Conservation (phyloP, 2,113 vertebrate species). For the Oryzias woworae region DNA sequence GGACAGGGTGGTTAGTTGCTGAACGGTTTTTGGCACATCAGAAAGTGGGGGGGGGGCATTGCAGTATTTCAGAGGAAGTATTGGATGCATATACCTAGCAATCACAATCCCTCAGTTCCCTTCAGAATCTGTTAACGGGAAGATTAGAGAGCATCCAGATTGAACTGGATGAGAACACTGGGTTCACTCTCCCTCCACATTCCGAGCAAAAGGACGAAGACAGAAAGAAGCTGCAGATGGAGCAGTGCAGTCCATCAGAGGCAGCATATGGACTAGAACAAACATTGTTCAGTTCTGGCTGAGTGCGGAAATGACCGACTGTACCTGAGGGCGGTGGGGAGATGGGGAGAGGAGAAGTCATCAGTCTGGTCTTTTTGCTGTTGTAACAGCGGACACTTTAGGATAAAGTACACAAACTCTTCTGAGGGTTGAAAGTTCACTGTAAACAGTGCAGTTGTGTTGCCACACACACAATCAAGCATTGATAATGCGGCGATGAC, state of each 20-base stretch:
- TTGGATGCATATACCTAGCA: conserved; percentile 22
- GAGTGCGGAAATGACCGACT: conserved; percentile 8
- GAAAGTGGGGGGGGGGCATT: conserved; percentile 27
- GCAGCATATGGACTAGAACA: conserved; percentile 4
- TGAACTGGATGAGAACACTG: conserved; percentile 23
- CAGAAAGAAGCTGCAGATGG: conserved; percentile 12
- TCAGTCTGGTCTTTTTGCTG: conserved; percentile 4
- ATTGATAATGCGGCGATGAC: conserved; percentile 7
- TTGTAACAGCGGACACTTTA: conserved; percentile 7
- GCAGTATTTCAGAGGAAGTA: conserved; percentile 48
- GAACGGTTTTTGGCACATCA: conserved; percentile 65
- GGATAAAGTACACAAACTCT: conserved; percentile 1
- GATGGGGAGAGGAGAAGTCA: background rate
- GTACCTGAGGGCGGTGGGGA: conserved; percentile 1
- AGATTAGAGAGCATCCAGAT: conserved; percentile 40
- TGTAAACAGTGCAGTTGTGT: conserved; percentile 19
- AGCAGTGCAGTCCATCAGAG: background rate
- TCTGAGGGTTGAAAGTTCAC: conserved; percentile 2
- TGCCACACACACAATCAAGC: background rate
- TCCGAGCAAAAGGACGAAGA: background rate
- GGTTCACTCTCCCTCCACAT: conserved; percentile 20
- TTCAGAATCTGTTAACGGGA: conserved; percentile 24
- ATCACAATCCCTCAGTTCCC: conserved; percentile 16
- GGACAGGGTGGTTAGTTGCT: conserved; percentile 49
- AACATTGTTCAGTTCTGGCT: conserved; percentile 22